phyloP scores from a whole-genome alignment of 2,888 invertebrate species.

The Aricia artaxerxes region DNA sequence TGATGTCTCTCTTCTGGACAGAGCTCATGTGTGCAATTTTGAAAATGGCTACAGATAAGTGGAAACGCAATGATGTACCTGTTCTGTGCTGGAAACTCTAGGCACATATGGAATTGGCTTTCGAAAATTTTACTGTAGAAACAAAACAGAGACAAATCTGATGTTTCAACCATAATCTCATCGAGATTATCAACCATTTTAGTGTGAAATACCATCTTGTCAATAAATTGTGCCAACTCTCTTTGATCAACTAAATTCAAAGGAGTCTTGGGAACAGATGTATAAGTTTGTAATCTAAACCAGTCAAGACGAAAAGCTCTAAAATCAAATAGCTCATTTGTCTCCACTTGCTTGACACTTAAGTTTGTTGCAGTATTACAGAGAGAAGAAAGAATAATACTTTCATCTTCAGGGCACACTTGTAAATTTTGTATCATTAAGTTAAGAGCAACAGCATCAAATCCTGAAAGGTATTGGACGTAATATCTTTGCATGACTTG shows the following conservation, averaged over 20 bases:
- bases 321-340: constrained; percentile 97
- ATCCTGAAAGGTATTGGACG: constrained; percentile 97
- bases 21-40: constrained; percentile 97
- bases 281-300: constrained; percentile 97
- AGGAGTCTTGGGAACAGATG: constrained; percentile 91
- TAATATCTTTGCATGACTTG: constrained; percentile 99
- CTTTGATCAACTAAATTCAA: constrained; percentile 90
- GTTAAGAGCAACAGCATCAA: constrained; percentile 95
- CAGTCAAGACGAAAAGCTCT: constrained; percentile 97
- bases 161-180: constrained; percentile 97
- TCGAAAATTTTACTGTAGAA: constrained; percentile 98
- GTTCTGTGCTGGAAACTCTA: constrained; percentile 99
- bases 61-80: constrained; percentile 99
- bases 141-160: constrained; percentile 98
- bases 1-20: constrained; percentile 99
- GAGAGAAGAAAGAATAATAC: constrained; percentile 94
- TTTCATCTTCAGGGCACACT: constrained; percentile 96
- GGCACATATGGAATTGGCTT: constrained; percentile 98
- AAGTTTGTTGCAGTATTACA: constrained; percentile 93
- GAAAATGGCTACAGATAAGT: constrained; percentile 98
- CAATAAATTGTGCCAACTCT: constrained; percentile 94
- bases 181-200: constrained; percentile 99
- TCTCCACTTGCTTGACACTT: constrained; percentile 97
- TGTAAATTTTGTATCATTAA: constrained; percentile 90
- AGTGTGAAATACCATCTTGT: constrained; percentile 97